phyloP scores from a whole-genome alignment of 2,888 invertebrate genomes.

The Argyresthia albistria region DNA sequence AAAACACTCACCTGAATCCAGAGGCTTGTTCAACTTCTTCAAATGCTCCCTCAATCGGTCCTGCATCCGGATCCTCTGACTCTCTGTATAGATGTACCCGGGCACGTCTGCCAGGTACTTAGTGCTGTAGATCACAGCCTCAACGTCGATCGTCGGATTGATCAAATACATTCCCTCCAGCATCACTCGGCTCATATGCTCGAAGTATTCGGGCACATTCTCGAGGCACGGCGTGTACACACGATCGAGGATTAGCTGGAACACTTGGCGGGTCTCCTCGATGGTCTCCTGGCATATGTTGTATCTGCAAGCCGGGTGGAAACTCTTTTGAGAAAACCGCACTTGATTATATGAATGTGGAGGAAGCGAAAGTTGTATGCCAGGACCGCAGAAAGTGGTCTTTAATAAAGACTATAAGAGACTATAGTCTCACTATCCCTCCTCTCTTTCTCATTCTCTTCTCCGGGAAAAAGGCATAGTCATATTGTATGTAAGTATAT shows the following conservation, averaged over 20 bases:
- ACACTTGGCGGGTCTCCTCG: conserved; percentile 75
- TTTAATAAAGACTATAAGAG: too few species aligned
- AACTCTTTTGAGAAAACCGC: background rate
- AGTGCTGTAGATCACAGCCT: conserved; percentile 68
- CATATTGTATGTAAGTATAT: too few species aligned
- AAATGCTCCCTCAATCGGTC: conserved; percentile 26
- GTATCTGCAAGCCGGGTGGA: conserved; percentile 60
- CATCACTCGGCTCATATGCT: conserved; percentile 75
- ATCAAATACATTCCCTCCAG: conserved; percentile 79
- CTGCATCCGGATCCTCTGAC: conserved; percentile 35
- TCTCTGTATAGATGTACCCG: conserved; percentile 64
- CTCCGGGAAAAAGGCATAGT: too few species aligned
- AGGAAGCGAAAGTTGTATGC: too few species aligned
- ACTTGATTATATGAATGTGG: too few species aligned
- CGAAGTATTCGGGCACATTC: conserved; percentile 74
- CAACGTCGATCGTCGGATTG: conserved; percentile 73
- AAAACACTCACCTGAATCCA: conserved; percentile 31
- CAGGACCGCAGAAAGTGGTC: too few species aligned
- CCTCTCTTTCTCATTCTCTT: too few species aligned
- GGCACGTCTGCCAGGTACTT: conserved; percentile 67
- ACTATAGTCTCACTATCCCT: too few species aligned
- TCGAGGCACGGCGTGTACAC: conserved; percentile 75
- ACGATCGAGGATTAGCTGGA: conserved; percentile 69
- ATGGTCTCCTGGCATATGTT: conserved; percentile 78
- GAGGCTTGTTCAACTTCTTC: conserved; percentile 13